Evolutionary conservation across 2,113 vertebrate genomes (phyloP), one percentile per base, ranked within the genome.

Genomic region (Patagioenas fasciata): DNA sequence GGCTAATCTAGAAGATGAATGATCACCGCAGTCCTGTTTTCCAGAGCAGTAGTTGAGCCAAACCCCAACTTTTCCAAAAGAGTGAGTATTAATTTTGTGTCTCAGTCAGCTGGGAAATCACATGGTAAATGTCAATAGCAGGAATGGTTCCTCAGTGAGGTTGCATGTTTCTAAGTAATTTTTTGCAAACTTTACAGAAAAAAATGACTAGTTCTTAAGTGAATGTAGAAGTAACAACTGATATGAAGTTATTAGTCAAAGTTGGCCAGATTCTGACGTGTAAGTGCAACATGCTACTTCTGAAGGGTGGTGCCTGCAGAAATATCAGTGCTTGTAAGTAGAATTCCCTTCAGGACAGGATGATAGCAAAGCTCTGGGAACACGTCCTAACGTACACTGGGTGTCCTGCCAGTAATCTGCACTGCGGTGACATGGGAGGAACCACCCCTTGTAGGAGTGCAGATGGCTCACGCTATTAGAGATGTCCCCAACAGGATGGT

Each of bases 381-480:
- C 50, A 72, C 71, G 26, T 58, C 61, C 72, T 82, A 70, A 47
- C 3, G 24, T 15, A 89, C 65, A 85, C 88, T 81, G 85, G 7
- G 80, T 93, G 88, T 93, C 73, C 93, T 97, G 88, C 94, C 93
- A 92, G 75, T 92, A 92, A 83, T 86, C 92, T 88, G 91, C 75
- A 50, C 65, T 53, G 81, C 7, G 3, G 11, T 93, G 95, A 96
- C 60, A 38, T 67, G 71, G 71, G 74, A 79, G 74, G 77, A 91
- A 72, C 86, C 91, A 94, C 91, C 95, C 89, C 3, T 34, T 8
- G 86, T 1, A 94, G 64, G 62, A 91, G 87, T 53, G 74, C 93
- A 95, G 87, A 89, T 91, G 81, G 78, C 58, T 96, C 74, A 80
- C 1, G 0, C 66, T 91, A 11, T 32, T 36, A 50, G 89, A 26